These are phyloP conservation scores for Tetragonula carbonaria DNA, from an alignment of 2,888 invertebrate species.

Conservation along the genomic window DNA sequence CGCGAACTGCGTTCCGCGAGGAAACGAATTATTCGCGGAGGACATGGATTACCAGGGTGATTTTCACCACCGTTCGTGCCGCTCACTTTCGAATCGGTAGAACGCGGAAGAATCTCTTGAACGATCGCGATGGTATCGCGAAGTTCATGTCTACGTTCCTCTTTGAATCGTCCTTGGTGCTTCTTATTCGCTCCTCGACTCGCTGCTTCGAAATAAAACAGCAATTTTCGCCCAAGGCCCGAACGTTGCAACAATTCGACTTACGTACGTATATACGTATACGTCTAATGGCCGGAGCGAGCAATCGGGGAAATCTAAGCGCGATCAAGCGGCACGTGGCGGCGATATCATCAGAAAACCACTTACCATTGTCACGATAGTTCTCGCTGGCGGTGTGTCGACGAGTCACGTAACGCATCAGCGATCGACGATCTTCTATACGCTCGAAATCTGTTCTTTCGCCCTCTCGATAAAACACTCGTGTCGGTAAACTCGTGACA, in stretches of 20 bases:
- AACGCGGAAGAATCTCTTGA: constrained; percentile 60
- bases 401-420: no score
- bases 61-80: constrained; percentile 47
- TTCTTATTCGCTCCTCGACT: background rate
- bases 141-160: background rate
- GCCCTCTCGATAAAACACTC: accelerated
- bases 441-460: background rate
- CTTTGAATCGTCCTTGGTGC: background rate
- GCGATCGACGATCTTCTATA: no score
- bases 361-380: constrained; percentile 20
- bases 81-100: constrained; percentile 52
- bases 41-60: constrained; percentile 50
- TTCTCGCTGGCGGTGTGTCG: background rate
- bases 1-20: constrained; percentile 21
- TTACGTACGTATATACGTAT: background rate
- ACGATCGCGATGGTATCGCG: background rate
- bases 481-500: accelerated
- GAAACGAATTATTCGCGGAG: constrained; percentile 52
- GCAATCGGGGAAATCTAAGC: constrained; percentile 25
- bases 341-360: constrained; percentile 40
- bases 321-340: constrained; percentile 11
- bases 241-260: constrained; percentile 6
- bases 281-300: constrained; percentile 19
- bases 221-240: background rate
- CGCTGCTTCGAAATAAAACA: background rate